A percentile compares a stretch with the other conserved stretches of the same genome.
Conservation (phyloP, 2,113 vertebrate species). For the Coracopsis vasa region DNA sequence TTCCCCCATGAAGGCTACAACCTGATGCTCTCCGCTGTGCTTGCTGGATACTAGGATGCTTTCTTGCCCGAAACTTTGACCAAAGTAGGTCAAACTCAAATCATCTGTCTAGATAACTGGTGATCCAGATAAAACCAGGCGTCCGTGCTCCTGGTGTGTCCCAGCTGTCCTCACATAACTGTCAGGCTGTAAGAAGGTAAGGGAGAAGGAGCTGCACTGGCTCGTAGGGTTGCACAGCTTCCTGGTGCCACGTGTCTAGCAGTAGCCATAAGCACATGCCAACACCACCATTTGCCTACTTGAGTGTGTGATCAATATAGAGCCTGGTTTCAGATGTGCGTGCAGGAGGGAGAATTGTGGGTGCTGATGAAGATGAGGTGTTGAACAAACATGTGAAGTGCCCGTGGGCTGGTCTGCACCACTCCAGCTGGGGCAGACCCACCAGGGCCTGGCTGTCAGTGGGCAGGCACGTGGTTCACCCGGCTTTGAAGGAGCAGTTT, state of each 20-base stretch:
- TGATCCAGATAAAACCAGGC: neutral
- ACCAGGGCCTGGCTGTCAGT: neutral
- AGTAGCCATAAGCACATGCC: neutral
- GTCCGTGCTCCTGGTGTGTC: neutral
- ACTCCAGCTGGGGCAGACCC: neutral
- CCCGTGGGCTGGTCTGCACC: neutral
- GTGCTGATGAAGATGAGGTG: neutral
- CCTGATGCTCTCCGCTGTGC: neutral
- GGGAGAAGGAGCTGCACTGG: neutral
- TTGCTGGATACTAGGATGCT: neutral
- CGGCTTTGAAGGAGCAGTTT: neutral
- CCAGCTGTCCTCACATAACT: neutral
- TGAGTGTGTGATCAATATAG: neutral
- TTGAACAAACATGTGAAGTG: neutral
- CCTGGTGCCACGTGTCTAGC: rapidly evolving
- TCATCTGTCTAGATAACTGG: neutral
- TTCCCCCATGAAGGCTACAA: neutral
- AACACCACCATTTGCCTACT: neutral
- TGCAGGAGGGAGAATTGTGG: neutral
- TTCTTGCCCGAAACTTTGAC: constrained; percentile 1
- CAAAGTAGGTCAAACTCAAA: neutral
- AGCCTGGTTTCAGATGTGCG: neutral
- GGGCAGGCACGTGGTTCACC: neutral
- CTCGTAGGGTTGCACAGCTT: rapidly evolving
- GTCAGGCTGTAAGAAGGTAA: neutral